phyloP scores from a whole-genome alignment of 1,140 invertebrate genomes.

The Ceratosolen solmsi region DNA sequence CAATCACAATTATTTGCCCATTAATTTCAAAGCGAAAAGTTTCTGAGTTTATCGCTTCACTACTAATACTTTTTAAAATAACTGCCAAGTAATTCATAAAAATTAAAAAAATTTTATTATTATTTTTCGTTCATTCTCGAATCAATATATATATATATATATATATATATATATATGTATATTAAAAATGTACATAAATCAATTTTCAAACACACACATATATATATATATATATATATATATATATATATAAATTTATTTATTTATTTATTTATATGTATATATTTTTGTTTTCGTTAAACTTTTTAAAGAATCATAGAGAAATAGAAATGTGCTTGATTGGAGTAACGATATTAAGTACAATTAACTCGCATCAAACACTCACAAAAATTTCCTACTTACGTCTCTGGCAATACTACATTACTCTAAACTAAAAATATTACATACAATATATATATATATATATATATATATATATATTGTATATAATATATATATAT shows the following conservation, averaged over 20 bases:
- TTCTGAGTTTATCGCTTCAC: conserved; percentile 17
- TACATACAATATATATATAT: too few species aligned
- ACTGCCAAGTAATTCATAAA: background rate
- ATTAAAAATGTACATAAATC: background rate
- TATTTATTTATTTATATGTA: background rate
- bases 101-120: background rate
- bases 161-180: background rate
- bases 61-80: background rate
- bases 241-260: background rate
- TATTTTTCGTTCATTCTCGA: background rate
- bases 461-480: too few species aligned
- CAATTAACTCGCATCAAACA: background rate
- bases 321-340: conserved; percentile 39
- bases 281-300: background rate
- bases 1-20: conserved; percentile 34
- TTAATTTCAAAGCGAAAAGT: conserved; percentile 47
- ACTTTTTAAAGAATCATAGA: background rate
- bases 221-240: background rate
- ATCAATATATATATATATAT: background rate
- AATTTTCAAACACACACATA: background rate
- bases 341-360: conserved; percentile 24
- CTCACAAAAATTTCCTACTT: conserved; percentile 17
- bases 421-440: conserved; percentile 28
- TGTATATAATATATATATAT: too few species aligned
- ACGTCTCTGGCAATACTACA: background rate